Evolutionary conservation across 2,113 vertebrate species (phyloP).

Genomic region (Podarcis cretensis): DNA sequence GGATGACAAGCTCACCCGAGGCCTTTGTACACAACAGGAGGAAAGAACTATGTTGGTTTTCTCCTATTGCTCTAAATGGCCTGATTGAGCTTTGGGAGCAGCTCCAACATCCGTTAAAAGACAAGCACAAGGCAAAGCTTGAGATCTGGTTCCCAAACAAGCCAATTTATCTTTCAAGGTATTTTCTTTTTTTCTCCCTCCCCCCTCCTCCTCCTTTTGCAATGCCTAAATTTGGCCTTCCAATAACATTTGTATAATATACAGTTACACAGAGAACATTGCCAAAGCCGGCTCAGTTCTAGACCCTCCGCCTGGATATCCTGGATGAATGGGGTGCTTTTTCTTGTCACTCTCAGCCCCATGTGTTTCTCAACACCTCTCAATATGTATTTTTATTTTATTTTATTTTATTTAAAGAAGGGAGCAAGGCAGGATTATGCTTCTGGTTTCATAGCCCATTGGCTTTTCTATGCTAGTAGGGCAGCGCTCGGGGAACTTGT

Average conservation of each 20-base stretch:
- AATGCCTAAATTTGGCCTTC: slow-evolving; percentile 71
- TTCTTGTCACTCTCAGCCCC: slow-evolving; percentile 45
- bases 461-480: slow-evolving; percentile 40
- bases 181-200: slow-evolving; percentile 48
- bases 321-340: slow-evolving; percentile 69
- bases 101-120: slow-evolving; percentile 35
- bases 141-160: slow-evolving; percentile 61
- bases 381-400: slow-evolving; percentile 63
- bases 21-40: slow-evolving; percentile 51
- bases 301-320: slow-evolving; percentile 69
- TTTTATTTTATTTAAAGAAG: slow-evolving; percentile 46
- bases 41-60: slow-evolving; percentile 14
- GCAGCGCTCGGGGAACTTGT: background rate
- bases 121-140: slow-evolving; percentile 19
- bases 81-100: slow-evolving; percentile 38
- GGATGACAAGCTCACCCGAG: slow-evolving; percentile 23
- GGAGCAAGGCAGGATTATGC: slow-evolving; percentile 45
- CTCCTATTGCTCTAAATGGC: slow-evolving; percentile 36
- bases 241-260: slow-evolving; percentile 74
- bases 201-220: slow-evolving; percentile 53
- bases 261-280: slow-evolving; percentile 66
- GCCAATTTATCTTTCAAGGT: slow-evolving; percentile 66
- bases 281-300: slow-evolving; percentile 63
- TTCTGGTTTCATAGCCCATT: slow-evolving; percentile 47
- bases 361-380: slow-evolving; percentile 72